A percentile compares a stretch with the other conserved stretches of the same genome.
Evolutionary conservation across 2,797 vertebrate species (phyloP).

Genomic region (Cyclopterus lumpus): DNA sequence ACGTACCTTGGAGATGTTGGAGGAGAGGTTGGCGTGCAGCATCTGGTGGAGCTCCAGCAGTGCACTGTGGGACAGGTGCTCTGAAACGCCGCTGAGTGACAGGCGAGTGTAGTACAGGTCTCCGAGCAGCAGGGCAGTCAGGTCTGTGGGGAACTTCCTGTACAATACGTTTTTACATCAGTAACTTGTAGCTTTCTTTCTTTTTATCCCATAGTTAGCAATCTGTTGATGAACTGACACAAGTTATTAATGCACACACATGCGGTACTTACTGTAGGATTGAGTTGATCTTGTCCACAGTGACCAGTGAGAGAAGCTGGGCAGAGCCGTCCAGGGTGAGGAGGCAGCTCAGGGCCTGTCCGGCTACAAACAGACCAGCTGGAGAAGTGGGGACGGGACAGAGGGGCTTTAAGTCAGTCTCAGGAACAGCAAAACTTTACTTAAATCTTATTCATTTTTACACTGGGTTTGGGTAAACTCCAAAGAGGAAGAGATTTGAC

Average conservation of each 20-base stretch:
- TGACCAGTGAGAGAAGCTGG: constrained; percentile 85
- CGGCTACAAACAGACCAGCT: constrained; percentile 91
- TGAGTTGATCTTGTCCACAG: constrained; percentile 86
- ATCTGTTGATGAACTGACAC: not conserved
- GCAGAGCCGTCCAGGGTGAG: constrained; percentile 90
- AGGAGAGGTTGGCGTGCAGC: constrained; percentile 90
- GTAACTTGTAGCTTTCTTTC: no score
- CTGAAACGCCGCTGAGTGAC: constrained; percentile 87
- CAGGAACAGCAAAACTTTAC: not conserved
- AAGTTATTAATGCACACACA: not conserved
- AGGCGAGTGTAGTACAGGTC: constrained; percentile 95
- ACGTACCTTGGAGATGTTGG: constrained; percentile 89
- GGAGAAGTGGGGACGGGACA: not conserved
- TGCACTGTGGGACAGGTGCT: constrained; percentile 87
- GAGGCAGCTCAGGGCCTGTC: constrained; percentile 92
- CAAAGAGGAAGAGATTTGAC: not conserved
- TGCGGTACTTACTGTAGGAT: constrained; percentile 81
- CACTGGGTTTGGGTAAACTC: not conserved
- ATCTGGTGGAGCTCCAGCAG: constrained; percentile 87
- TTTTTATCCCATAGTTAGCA: not conserved
- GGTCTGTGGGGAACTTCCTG: constrained; percentile 89
- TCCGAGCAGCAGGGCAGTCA: constrained; percentile 88
- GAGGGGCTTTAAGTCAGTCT: not conserved
- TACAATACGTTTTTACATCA: no score
- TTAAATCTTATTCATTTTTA: not conserved